Evolutionary conservation across 2,888 invertebrate species (phyloP), one percentile per base, ranked within the genome.

Genomic region (Ptilodon capucinus): DNA sequence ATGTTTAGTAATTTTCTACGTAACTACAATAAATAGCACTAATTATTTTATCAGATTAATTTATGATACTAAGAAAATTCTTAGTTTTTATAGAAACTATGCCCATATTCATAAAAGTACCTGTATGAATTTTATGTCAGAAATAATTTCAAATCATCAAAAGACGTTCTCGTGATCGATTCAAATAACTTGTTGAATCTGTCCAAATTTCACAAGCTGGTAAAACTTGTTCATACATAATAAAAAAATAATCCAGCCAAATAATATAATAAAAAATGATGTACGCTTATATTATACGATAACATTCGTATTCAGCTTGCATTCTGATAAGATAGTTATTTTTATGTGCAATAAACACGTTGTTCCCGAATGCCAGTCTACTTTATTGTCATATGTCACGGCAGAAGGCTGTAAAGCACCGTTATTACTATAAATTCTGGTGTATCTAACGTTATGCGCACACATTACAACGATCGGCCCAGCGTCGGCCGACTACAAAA

Each of bases 311-410:
- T 68, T 65, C 56, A 62, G 66, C 68, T 60, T 65, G 71, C 67
- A 63, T 74, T 69, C 55, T 64, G 71, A 76, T 68, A 71, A 71
- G 74, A 79, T 74, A 76, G 71, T 74, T 71, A 76, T 76, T 77
- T 74, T 75, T 67, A 74, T 71, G 74, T 72, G 75, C 79, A 76
- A 85, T 87, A 84, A 88, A 84, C 88, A 86, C 81, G 81, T 84
- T 81, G 81, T 89, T 82, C 72, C 72, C 55, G 68, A 74, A 84
- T 76, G 72, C 72, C 69, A 65, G 63, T 58, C 68, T 64, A 72
- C 64, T 83, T 88, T 83, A 90, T 83, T 76, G 79, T 82, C 80
- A 77, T 73, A 76, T 84, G 82, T 81, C 90, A 90, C 86, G 89
- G 58, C 71, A 87, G 76, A 64, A 63, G 65, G 78, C 74, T 73